Evolutionary conservation across 2,888 invertebrate genomes (phyloP), one percentile per base, ranked within the genome.

Genomic region (Conistra vaccinii): DNA sequence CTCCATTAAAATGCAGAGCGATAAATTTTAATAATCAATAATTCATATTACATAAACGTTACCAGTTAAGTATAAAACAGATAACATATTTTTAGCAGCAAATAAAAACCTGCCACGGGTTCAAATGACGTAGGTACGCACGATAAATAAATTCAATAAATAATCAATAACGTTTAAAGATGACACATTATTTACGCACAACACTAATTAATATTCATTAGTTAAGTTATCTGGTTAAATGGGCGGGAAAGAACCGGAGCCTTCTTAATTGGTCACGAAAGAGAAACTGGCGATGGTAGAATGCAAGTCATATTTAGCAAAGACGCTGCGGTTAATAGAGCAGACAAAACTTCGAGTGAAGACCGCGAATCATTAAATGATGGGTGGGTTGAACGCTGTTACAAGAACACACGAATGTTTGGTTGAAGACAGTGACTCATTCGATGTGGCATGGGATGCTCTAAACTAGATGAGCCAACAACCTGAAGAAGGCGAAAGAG

Each of bases 21-120:
- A 69, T 69, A n/a, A 23, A 55, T 55, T 32, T 60, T 9, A 42
- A 42, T 23, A 48, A 76, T 69, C 57, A 65, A 79, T 62, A 45
- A 68, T 51, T 70, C 23, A 81, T 35, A 57, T 73, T 48, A 72
- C 17, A 57, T 73, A 73, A 73, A 60, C 23, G 29, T 14, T 20
- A 63, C 20, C 48, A 55, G 55, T 70, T 48, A 63, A 14, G 32
- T 17, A 51, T 70, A 55, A 53, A 68, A 65, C 26, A 55, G 23
- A 61, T 45, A 62, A 32, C 68, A 62, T 63, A 65, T 68, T 71
- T 35, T 23, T 63, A 6, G 12, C 65, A n/a, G 23, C n/a, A 35
- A 17, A 68, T 23, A 68, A 29, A 62, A 69, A 29, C n/a, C 9
- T 10, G 35, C 5, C 51, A 61, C 76, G 20, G n/a, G 14, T 65